Evolutionary conservation across 2,113 vertebrate species (phyloP).

Genomic region (Tyto alba): DNA sequence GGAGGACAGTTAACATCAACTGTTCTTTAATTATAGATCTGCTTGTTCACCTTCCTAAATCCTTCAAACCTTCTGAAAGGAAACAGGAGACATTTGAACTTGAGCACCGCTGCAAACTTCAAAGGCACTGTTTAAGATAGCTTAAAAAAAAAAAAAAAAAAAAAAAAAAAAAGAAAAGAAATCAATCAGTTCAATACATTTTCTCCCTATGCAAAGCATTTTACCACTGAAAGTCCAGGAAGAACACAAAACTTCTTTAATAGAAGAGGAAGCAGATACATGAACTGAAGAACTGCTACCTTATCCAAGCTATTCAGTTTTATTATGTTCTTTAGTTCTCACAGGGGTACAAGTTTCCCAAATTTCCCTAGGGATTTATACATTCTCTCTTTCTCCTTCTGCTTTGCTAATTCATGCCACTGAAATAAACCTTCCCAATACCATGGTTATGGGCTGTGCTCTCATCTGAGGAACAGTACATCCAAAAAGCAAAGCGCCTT

Average conservation of each 20-base stretch:
- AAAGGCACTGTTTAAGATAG: slow-evolving; percentile 42
- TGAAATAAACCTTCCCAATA: neutral
- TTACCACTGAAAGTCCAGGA: neutral
- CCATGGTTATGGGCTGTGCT: neutral
- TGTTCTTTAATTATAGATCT: slow-evolving; percentile 69
- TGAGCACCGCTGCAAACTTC: slow-evolving; percentile 20
- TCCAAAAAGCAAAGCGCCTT: neutral
- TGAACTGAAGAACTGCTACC: neutral
- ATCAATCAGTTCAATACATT: neutral
- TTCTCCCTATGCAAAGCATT: neutral
- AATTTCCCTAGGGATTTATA: neutral
- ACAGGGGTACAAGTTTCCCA: neutral
- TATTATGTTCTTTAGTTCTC: neutral
- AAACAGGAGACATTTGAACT: slow-evolving; percentile 66
- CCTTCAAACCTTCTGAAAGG: slow-evolving; percentile 41
- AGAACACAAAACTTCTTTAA: neutral
- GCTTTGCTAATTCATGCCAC: neutral
- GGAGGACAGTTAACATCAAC: slow-evolving; percentile 43
- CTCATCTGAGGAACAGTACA: neutral
- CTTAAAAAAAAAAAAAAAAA: neutral
- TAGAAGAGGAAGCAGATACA: neutral
- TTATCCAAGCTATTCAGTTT: neutral
- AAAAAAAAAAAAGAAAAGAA: neutral
- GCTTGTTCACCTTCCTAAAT: slow-evolving; percentile 68
- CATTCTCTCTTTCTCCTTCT: neutral